phyloP scores from a whole-genome alignment of 2,888 invertebrate species.

The Graphium colonna region DNA sequence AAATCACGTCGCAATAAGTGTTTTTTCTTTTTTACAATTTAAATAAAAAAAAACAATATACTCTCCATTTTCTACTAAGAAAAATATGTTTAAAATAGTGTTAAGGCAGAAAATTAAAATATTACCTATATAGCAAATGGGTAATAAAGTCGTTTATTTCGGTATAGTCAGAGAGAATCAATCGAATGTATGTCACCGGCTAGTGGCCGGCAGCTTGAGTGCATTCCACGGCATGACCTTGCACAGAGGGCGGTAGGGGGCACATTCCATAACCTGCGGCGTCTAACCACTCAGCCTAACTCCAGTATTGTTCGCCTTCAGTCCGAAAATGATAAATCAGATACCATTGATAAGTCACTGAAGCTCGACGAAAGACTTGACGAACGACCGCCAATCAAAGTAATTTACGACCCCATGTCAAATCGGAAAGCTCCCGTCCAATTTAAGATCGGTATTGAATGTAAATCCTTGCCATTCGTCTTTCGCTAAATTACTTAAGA shows the following conservation, averaged over 20 bases:
- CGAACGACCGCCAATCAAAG: conserved; percentile 42
- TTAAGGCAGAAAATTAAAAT: too few relatives aligned
- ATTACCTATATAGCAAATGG: background rate
- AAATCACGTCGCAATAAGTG: too few relatives aligned
- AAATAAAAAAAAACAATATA: too few relatives aligned
- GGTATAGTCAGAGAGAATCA: background rate
- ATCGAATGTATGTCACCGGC: conserved; percentile 22
- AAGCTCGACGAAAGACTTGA: conserved; percentile 37
- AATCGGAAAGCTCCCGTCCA: conserved; percentile 28
- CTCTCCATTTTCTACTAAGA: too few relatives aligned
- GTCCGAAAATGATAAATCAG: background rate
- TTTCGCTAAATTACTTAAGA: conserved; percentile 27
- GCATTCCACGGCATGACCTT: conserved; percentile 47
- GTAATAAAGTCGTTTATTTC: background rate
- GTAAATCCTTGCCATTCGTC: conserved; percentile 1
- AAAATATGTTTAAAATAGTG: too few relatives aligned
- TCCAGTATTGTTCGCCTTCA: background rate
- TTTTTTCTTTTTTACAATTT: too few relatives aligned
- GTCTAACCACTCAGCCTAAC: conserved; percentile 15
- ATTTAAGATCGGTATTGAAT: conserved; percentile 26
- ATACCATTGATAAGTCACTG: conserved; percentile 48
- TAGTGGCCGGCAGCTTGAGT: conserved; percentile 30
- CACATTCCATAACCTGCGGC: conserved; percentile 23
- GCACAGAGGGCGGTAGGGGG: conserved; percentile 37
- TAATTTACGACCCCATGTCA: conserved; percentile 27